These are phyloP conservation scores for Enoplosus armatus DNA, from an alignment of 2,797 vertebrate species.

Conservation along the genomic window DNA sequence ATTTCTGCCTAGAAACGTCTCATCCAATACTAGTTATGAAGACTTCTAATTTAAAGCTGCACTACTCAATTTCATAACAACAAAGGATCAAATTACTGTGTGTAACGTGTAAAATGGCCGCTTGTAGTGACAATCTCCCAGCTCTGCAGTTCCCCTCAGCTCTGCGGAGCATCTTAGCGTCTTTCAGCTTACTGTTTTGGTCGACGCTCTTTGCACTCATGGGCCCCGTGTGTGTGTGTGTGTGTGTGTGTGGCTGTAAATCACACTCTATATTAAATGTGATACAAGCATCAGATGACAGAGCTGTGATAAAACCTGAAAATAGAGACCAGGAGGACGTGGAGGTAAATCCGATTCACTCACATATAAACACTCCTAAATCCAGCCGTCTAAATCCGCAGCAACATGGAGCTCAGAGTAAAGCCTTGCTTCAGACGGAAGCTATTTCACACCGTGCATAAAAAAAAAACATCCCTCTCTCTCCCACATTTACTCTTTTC, in stretches of 20 bases:
- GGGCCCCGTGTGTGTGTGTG: not conserved
- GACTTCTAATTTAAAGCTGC: not conserved
- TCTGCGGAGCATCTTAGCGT: not conserved
- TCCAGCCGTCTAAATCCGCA: conserved; percentile 40
- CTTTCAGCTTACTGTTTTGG: too few species aligned
- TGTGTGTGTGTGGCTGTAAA: conserved; percentile 57
- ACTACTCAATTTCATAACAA: not conserved
- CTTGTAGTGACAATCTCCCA: not conserved
- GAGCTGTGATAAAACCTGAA: conserved; percentile 80
- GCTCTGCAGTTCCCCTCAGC: not conserved
- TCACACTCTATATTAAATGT: conserved; percentile 85
- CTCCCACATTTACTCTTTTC: not conserved
- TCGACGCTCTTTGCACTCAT: too few species aligned
- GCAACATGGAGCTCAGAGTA: conserved; percentile 46
- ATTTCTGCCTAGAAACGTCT: not conserved
- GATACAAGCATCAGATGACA: conserved; percentile 84
- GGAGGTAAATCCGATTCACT: conserved; percentile 30
- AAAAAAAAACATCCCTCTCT: conserved; percentile 1
- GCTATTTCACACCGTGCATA: conserved; percentile 50
- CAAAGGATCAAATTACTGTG: too few species aligned
- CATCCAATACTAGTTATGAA: not conserved
- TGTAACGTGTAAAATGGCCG: too few species aligned
- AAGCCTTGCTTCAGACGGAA: conserved; percentile 44
- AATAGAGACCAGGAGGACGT: conserved; percentile 27
- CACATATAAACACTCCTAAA: conserved; percentile 39